Conservation (phyloP, 1,140 invertebrate species). For the Babylonia areolata region DNA sequence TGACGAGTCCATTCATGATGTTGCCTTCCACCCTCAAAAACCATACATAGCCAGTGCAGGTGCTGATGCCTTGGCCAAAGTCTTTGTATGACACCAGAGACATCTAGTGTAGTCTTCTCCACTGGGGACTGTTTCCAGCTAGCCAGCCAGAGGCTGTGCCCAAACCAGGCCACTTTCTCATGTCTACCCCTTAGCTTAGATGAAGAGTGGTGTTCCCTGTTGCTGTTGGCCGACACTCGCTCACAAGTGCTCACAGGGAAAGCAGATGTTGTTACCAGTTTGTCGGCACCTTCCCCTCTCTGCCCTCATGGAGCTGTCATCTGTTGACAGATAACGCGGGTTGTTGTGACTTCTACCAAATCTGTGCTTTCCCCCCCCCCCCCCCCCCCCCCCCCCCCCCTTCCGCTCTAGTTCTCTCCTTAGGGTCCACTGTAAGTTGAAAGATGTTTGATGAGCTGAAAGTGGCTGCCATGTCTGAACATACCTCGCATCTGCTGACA, state of each 20-base stretch:
- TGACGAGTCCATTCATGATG: conserved; percentile 99
- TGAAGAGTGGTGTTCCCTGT: not conserved
- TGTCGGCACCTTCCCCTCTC: not conserved
- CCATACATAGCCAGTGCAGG: conserved; percentile 99
- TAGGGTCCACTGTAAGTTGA: not conserved
- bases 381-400: too few species aligned
- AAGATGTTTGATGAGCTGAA: not conserved
- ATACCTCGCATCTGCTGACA: not conserved
- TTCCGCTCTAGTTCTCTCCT: not conserved
- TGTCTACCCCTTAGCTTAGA: too few species aligned
- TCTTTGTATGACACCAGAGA: conserved; percentile 81
- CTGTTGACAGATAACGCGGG: too few species aligned
- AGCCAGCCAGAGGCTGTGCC: not conserved
- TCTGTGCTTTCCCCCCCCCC: not conserved
- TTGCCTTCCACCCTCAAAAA: conserved; percentile 98
- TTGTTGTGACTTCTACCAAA: not conserved
- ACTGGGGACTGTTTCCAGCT: not conserved
- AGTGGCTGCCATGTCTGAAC: not conserved
- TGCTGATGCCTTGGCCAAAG: conserved; percentile 98
- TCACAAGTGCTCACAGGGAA: too few species aligned
- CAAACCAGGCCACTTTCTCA: not conserved
- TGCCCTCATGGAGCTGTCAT: not conserved
- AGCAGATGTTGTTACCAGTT: not conserved
- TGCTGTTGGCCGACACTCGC: not conserved
- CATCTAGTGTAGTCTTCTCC: conserved; percentile 29